phyloP scores from a whole-genome alignment of 2,888 invertebrate genomes.

The Eristalis tenax region DNA sequence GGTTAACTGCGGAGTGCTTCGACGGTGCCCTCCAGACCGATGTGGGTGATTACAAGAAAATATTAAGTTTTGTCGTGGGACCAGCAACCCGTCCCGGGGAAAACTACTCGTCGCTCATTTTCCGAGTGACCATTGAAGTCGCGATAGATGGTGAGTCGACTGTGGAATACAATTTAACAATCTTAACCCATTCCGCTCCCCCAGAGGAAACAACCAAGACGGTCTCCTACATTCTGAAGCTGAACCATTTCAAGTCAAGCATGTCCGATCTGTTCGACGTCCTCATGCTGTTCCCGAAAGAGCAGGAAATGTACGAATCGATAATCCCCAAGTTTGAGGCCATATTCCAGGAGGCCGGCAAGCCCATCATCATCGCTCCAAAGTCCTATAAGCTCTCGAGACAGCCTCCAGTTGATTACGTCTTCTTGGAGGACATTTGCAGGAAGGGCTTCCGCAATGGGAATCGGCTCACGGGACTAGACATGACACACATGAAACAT shows the following conservation, averaged over 20 bases:
- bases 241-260: conserved; percentile 74
- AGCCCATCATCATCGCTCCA: conserved; percentile 76
- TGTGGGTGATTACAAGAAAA: conserved; percentile 75
- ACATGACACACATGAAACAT: conserved; percentile 76
- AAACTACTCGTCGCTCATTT: conserved; percentile 77
- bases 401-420: conserved; percentile 74
- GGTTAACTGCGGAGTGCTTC: conserved; percentile 75
- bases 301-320: conserved; percentile 77
- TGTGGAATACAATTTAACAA: neutral
- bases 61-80: conserved; percentile 72
- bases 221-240: conserved; percentile 76
- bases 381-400: conserved; percentile 76
- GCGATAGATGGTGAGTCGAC: conserved; percentile 75
- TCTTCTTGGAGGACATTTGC: conserved; percentile 79
- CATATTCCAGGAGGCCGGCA: conserved; percentile 75
- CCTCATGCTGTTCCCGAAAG: conserved; percentile 76
- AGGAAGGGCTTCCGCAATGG: conserved; percentile 76
- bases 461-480: conserved; percentile 77
- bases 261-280: conserved; percentile 75
- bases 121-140: conserved; percentile 76
- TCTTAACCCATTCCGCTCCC: neutral
- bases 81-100: conserved; percentile 73
- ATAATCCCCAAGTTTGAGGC: conserved; percentile 78
- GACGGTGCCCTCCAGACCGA: conserved; percentile 74
- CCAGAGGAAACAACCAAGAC: conserved; percentile 74